Percentiles rank a stretch among this genome's conserved stretches.
Conservation (phyloP, 1,140 invertebrate species). For the Bombus confusus region DNA sequence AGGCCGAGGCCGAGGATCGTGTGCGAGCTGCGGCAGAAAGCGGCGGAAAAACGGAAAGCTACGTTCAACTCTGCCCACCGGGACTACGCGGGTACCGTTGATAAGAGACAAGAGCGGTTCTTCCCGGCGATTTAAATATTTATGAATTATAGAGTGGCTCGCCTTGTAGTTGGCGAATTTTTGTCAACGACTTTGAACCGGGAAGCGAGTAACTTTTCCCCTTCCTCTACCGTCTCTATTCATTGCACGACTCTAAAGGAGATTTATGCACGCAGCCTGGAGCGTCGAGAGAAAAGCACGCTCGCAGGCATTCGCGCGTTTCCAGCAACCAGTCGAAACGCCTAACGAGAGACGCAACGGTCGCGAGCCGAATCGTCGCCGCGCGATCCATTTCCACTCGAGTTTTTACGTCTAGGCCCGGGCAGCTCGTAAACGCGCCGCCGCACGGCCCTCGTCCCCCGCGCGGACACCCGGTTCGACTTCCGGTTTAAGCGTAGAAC, state of each 20-base stretch:
- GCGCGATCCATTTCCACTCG: not conserved
- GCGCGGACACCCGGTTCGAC: conserved; percentile 50
- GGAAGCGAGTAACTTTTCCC: conserved; percentile 53
- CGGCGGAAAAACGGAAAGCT: conserved; percentile 5
- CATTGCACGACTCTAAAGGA: conserved; percentile 50
- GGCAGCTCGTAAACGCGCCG: not conserved
- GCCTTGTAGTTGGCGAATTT: conserved; percentile 49
- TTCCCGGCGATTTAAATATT: conserved; percentile 58
- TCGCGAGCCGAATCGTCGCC: not conserved
- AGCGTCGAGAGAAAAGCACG: conserved; percentile 37
- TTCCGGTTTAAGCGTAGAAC: conserved; percentile 77
- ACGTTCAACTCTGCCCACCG: not conserved
- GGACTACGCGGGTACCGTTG: conserved; percentile 47
- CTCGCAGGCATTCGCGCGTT: conserved; percentile 18
- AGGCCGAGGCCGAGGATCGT: not conserved
- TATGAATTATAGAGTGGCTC: conserved; percentile 60
- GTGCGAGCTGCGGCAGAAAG: not conserved
- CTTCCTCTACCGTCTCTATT: conserved; percentile 45
- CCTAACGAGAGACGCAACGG: no score
- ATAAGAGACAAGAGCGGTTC: conserved; percentile 43
- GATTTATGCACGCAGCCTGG: conserved; percentile 61
- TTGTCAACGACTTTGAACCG: conserved; percentile 54
- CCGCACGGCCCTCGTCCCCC: not conserved
- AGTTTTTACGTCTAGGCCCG: not conserved
- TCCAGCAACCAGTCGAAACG: not conserved